Evolutionary conservation across 2,113 vertebrate species (phyloP), one percentile per base, ranked within the genome.

Genomic region (Chroicocephalus ridibundus): DNA sequence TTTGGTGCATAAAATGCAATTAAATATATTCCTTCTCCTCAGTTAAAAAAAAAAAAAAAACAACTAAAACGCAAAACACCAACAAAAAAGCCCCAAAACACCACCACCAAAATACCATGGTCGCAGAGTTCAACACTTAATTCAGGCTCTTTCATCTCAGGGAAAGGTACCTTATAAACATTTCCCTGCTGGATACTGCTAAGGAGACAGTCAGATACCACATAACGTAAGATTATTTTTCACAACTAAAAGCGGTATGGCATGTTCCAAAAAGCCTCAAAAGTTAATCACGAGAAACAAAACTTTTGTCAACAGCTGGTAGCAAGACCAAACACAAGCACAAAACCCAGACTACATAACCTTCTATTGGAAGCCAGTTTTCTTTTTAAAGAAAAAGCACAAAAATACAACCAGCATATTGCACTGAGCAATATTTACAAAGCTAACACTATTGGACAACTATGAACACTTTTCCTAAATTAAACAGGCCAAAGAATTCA

Each of bases 391-490:
- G 47, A 32, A 47, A 72, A 36, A 4, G 7, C 13, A 71, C 42
- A 65, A 82, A 90, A 88, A 57, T 25, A 84, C 31, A 82, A 54
- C 25, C 34, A 78, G 27, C 19, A 64, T 55, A 68, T 32, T 66
- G 65, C 86, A 78, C 25, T 17, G 12, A 64, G 58, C 47, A 86
- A 19, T 69, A 94, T 34, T 86, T 78, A 68, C n/a, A 84, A 83
- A 79, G 70, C 46, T 84, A 97, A 96, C 32, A n/a, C 46, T 92
- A 90, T 87, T 95, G 83, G 94, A 94, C 79, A 94, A 78, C 83
- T 58, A 94, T 49, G 82, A 93, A 95, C 22, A 65, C 46, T 96
- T 94, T 94, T 96, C 88, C 94, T 95, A 77, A 96, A 93, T 93
- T 81, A 97, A 97, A 95, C 91, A 96, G 90, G 86, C 32, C 82